Evolutionary conservation across 2,797 vertebrate genomes (phyloP), one percentile per base, ranked within the genome.

Genomic region (Bufotes viridis): DNA sequence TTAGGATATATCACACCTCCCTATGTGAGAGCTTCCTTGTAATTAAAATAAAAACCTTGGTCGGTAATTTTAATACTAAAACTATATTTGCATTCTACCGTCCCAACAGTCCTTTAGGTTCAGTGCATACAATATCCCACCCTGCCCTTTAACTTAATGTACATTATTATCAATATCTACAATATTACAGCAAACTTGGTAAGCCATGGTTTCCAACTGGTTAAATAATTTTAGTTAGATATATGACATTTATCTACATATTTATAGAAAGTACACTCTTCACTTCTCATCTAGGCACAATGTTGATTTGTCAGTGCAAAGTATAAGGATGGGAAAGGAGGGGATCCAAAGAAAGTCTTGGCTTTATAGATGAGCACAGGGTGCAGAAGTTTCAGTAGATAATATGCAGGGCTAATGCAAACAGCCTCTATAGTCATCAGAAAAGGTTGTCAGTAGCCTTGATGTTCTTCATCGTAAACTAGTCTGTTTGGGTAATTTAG

Each of bases 401-500:
- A 75, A 82, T 55, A 55, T 76, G 58, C 34, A 84, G n/a, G 51
- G 78, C 74, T 74, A 86, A 81, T 76, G 58, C 81, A 29, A 75
- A 49, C 29, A 61, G 70, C 22, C 29, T 55, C 24, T 63, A 11
- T 53, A 17, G 49, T 18, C 75, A 29, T 22, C 29, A n/a, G n/a
- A 70, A 53, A 72, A 26, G 24, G 57, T 88, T 51, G 55, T 11
- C 10, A 15, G 63, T 42, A 67, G 61, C 42, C 42, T 70, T 6
- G 24, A 67, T 29, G 61, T 53, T 75, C 1, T 92, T 95, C 93
- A 96, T 89, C 95, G 94, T 85, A 96, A 93, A 93, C 94, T 94
- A 17, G 93, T 94, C 92, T 97, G 96, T 91, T 96, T 94, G 53
- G 95, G 93, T 85, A 95, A 92, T 90, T 94, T 96, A 87, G 94